Evolutionary conservation across 2,888 invertebrate species (phyloP), one percentile per base, ranked within the genome.

Genomic region (Clivina fossor): DNA sequence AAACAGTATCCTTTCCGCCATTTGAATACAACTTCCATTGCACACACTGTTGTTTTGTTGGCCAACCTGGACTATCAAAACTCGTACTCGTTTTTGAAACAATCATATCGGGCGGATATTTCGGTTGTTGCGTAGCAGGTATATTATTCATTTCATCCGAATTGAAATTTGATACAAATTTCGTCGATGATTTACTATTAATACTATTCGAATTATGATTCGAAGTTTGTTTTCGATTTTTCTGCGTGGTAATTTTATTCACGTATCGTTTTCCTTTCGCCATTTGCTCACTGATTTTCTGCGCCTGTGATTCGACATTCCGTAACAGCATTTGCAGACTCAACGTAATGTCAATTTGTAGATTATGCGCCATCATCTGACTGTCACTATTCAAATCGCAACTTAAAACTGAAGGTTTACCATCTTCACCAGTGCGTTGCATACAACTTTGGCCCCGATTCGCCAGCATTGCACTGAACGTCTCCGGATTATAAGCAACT

Each of bases 51-150:
- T 71, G 72, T 59, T 71, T 72, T 0, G 76, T 72, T 0, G 82
- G 82, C 81, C 82, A 83, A 1, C 78, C 77, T 0, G 74, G 64
- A 18, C 75, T 75, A 63, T 82, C 82, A 61, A 80, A 81, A 53
- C 79, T 78, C 58, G 77, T 73, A 49, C 71, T 68, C 50, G 73
- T 75, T 2, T 77, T 71, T 35, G 74, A 76, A 9, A 79, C 70
- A 60, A 76, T 76, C 69, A 79, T 74, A 18, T 75, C 72, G 1
- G 74, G 66, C 9, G 80, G 80, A 65, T 76, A 81, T 62, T 78
- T 68, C 7, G 66, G 67, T 59, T 65, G 65, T n/a, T 64, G 56
- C 20, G 66, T 58, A 7, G 66, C 66, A 3, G 63, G 64, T 53
- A 61, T 62, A 35, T 64, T 58, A 8, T 26, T 13, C 26, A 53